Evolutionary conservation across 2,888 invertebrate species (phyloP).

Genomic region (Drosophila pullipes): DNA sequence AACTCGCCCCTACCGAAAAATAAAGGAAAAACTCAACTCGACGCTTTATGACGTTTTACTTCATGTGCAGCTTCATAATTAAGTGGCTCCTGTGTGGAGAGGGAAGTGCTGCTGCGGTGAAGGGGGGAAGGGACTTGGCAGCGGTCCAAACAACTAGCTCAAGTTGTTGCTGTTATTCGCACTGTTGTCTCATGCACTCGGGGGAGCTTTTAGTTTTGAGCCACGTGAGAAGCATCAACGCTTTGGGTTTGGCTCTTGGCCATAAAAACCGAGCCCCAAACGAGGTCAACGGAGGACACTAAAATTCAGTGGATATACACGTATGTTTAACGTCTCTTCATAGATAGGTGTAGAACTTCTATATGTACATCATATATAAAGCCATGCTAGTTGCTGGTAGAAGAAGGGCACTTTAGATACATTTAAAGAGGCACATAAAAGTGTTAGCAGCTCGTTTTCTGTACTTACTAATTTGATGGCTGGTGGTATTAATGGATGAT

Average conservation of each 20-base stretch:
- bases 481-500: conserved; percentile 74
- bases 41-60: conserved; percentile 81
- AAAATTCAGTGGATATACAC: conserved; percentile 65
- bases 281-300: conserved; percentile 77
- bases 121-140: not conserved
- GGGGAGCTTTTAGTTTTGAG: conserved; percentile 80
- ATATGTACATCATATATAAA: conserved; percentile 5
- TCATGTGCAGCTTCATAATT: conserved; percentile 80
- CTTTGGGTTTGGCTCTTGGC: conserved; percentile 60
- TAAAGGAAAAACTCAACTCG: conserved; percentile 61
- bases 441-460: conserved; percentile 78
- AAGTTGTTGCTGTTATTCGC: conserved; percentile 28
- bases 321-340: conserved; percentile 12
- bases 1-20: conserved; percentile 22
- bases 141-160: conserved; percentile 27
- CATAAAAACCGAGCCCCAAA: conserved; percentile 78
- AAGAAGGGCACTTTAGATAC: conserved; percentile 35
- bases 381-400: conserved; percentile 5
- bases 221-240: conserved; percentile 79
- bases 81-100: conserved; percentile 62
- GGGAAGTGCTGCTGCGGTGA: not conserved
- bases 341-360: conserved; percentile 20
- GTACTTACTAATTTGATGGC: conserved; percentile 81
- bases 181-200: conserved; percentile 64
- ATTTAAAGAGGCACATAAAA: conserved; percentile 76